These are phyloP conservation scores for Myiotriccus ornatus DNA, from an alignment of 2,797 vertebrate genomes.

Conservation along the genomic window DNA sequence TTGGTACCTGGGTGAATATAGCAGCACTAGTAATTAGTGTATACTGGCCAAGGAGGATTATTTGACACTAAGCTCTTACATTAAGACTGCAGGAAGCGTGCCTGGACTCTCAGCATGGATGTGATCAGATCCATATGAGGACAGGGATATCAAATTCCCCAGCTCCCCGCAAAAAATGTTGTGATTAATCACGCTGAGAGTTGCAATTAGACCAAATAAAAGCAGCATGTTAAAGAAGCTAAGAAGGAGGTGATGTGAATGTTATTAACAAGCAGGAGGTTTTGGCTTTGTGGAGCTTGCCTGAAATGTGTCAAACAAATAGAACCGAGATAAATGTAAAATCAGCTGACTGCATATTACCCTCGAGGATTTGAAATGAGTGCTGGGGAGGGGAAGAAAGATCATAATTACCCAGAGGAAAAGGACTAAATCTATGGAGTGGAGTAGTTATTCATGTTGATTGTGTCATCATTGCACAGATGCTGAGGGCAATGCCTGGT, in stretches of 20 bases:
- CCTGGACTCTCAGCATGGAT: constrained; percentile 20
- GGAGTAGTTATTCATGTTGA: constrained; percentile 39
- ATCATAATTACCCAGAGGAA: constrained; percentile 42
- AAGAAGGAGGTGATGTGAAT: constrained; percentile 17
- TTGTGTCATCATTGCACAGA: not conserved
- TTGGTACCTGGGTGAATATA: not conserved
- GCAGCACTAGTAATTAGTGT: not conserved
- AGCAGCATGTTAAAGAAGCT: constrained; percentile 31
- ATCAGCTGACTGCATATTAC: constrained; percentile 31
- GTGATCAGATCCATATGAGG: constrained; percentile 45
- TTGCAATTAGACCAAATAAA: constrained; percentile 61
- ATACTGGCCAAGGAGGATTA: not conserved
- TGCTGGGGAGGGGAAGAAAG: not conserved
- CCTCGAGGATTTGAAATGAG: not conserved
- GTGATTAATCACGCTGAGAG: constrained; percentile 50
- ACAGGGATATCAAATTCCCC: constrained; percentile 39
- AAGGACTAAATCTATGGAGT: constrained; percentile 17
- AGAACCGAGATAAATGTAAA: not conserved
- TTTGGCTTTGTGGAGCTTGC: constrained; percentile 4
- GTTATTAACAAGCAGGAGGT: constrained; percentile 1
- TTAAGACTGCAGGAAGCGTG: not conserved
- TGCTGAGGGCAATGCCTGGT: not conserved
- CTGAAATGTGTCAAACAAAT: constrained; percentile 34
- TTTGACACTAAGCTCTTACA: not conserved
- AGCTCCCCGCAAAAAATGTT: constrained; percentile 29